Conservation (phyloP, 2,113 vertebrate species). For the Emydura subglobosa region DNA sequence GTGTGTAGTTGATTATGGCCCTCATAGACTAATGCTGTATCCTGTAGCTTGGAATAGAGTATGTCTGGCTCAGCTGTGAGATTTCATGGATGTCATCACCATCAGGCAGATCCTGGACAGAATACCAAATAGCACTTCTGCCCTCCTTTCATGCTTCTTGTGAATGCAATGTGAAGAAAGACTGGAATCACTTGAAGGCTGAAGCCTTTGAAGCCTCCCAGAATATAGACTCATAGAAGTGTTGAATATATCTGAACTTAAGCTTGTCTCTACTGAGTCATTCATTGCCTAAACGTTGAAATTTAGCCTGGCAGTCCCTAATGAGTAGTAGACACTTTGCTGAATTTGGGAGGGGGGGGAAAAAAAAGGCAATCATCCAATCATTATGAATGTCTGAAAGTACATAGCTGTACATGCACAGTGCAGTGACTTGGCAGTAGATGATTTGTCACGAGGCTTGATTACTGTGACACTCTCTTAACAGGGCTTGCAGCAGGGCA, state of each 20-base stretch:
- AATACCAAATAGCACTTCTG: neutral
- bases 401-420: neutral
- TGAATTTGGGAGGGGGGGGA: neutral
- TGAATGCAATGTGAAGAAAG: neutral
- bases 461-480: neutral
- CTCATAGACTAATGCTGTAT: fast-evolving
- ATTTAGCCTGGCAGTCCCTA: neutral
- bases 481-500: neutral
- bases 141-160: neutral
- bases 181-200: neutral
- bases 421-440: neutral
- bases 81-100: neutral
- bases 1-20: neutral
- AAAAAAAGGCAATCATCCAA: neutral
- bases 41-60: neutral
- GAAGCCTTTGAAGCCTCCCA: neutral
- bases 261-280: neutral
- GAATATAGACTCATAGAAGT: neutral
- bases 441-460: neutral
- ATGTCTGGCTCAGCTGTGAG: neutral
- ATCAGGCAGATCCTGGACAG: neutral
- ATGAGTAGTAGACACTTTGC: neutral
- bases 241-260: neutral
- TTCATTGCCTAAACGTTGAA: neutral
- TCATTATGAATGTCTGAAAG: neutral